Evolutionary conservation across 2,888 invertebrate genomes (phyloP).

Genomic region (Agrotis clavis): DNA sequence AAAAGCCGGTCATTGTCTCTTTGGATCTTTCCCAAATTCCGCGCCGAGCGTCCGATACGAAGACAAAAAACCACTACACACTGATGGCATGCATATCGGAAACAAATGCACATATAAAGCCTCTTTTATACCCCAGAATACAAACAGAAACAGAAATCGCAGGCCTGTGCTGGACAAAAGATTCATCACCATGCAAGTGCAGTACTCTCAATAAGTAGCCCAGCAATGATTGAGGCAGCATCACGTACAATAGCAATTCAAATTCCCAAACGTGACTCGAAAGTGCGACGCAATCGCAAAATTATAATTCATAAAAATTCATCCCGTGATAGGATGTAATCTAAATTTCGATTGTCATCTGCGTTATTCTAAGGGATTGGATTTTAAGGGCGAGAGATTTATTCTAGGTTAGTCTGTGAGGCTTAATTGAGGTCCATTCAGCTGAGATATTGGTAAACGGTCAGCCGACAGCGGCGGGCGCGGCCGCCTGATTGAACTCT

Average conservation of each 20-base stretch:
- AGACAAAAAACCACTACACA: conserved; percentile 79
- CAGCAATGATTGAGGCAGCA: conserved; percentile 45
- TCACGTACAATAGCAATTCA: conserved; percentile 66
- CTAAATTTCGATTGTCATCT: conserved; percentile 80
- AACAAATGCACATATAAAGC: conserved; percentile 68
- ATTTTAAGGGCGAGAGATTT: conserved; percentile 77
- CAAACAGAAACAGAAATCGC: conserved; percentile 45
- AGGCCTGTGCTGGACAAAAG: conserved; percentile 54
- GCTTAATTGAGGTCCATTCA: conserved; percentile 86
- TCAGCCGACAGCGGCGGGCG: conserved; percentile 70
- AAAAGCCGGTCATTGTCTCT: conserved; percentile 84
- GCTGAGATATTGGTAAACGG: conserved; percentile 82
- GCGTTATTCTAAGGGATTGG: conserved; percentile 75
- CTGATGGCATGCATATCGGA: conserved; percentile 75
- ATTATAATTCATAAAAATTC: conserved; percentile 76
- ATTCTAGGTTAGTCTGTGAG: conserved; percentile 76
- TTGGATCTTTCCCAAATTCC: conserved; percentile 80
- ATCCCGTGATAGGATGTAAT: conserved; percentile 76
- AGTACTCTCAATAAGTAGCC: conserved; percentile 54
- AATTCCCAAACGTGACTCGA: conserved; percentile 76
- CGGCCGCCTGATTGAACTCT: conserved; percentile 74
- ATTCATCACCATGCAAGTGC: conserved; percentile 46
- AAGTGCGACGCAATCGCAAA: conserved; percentile 72
- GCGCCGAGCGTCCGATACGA: conserved; percentile 73
- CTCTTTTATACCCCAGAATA: conserved; percentile 54